Percentiles rank a stretch among this genome's conserved stretches.
Conservation (phyloP, 2,888 invertebrate genomes). For the Coremacera marginata region DNA sequence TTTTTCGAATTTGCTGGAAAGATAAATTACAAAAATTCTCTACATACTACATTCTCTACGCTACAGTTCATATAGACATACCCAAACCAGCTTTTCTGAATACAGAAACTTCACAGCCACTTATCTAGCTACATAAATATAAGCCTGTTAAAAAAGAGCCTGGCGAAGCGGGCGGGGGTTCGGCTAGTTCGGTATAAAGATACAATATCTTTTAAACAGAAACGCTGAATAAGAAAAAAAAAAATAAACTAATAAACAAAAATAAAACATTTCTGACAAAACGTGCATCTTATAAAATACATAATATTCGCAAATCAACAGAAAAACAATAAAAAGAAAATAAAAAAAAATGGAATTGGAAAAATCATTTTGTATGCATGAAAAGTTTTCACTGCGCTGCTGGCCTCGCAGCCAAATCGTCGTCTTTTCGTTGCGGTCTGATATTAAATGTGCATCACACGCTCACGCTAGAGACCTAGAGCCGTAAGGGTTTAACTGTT, state of each 20-base stretch:
- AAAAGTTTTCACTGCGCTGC: conserved; percentile 25
- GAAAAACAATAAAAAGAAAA: conserved; percentile 5
- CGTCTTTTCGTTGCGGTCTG: conserved; percentile 32
- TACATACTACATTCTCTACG: too few species aligned
- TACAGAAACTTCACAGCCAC: too few species aligned
- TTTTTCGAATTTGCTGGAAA: too few species aligned
- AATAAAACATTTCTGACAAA: conserved; percentile 5
- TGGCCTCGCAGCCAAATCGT: background rate
- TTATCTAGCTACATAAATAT: too few species aligned
- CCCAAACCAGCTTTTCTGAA: too few species aligned
- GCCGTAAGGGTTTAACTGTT: conserved; percentile 38
- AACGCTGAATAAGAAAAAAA: background rate
- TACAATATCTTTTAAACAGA: background rate
- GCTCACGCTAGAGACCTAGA: conserved; percentile 45
- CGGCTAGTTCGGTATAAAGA: background rate
- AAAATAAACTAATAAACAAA: background rate
- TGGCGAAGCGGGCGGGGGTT: too few species aligned
- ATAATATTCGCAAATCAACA: conserved; percentile 34
- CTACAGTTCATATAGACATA: too few species aligned
- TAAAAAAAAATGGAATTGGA: conserved; percentile 12
- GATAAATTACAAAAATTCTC: too few species aligned
- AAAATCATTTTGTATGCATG: conserved; percentile 39
- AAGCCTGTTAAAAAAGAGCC: background rate
- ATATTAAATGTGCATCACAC: conserved; percentile 59
- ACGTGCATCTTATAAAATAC: conserved; percentile 30